Base-by-base conservation (phyloP, 2,888 invertebrate species). In the Ctenicera cuprea region DNA sequence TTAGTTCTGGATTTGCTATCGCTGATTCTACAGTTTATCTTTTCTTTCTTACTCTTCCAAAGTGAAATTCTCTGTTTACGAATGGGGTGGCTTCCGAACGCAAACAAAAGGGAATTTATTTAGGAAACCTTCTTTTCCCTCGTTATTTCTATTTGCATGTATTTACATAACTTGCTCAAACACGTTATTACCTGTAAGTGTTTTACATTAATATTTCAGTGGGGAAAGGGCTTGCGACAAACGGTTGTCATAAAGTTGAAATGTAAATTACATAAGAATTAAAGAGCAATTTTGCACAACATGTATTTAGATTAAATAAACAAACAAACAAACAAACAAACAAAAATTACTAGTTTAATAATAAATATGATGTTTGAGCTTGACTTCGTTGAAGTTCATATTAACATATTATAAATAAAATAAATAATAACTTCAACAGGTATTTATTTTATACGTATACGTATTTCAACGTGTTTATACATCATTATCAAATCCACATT, bases 1-100 rank as follows among this genome's bases (percentile, higher is more conserved):
- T 38, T 54, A 12, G 30, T 20, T 59, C 41, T 14, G 9, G 59
- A 59, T 59, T 38, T 59, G 59, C 22, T 59, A 59, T 59, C 59
- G 59, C 12, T 18, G 59, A 59, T 38, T 18, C 59, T 5, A 16
- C 38, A n/a, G 59, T 59, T 59, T 38, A 59, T 59, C 59, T 38
- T 20, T 38, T 59, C 59, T 38, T 20, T 38, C 38, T 30, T 22
- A 22, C 54, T 38, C 18, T 18, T 18, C 38, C 11, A n/a, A 38
- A 38, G 20, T 38, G 38, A 59, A 59, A 11, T 18, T 38, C 18
- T 38, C 9, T 59, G 16, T 59, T 59, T 59, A 38, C 37, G 20
- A 37, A 57, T 37, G 9, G 52, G 14, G 33, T 57, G 57, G 59
- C 38, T 38, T 14, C 11, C 7, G 7, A 38, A 59, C 38, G 16